These are phyloP conservation scores for Cantharis flavilabris DNA, from an alignment of 2,888 invertebrate species.

Conservation along the genomic window DNA sequence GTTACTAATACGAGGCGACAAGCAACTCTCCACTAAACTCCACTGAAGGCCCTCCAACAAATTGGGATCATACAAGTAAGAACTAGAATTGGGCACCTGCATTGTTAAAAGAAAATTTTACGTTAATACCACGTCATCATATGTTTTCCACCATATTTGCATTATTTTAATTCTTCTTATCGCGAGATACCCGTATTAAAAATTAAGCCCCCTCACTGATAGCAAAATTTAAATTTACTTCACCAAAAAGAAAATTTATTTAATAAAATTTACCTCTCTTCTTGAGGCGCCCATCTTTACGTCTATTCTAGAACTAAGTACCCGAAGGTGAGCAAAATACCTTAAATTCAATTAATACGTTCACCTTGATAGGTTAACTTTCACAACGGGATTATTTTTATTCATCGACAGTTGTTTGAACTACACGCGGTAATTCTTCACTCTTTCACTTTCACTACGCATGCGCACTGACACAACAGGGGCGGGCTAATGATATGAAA, in stretches of 20 bases:
- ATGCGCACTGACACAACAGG: background rate
- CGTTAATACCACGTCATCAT: background rate
- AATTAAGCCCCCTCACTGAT: background rate
- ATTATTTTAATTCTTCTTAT: background rate
- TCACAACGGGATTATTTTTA: constrained; percentile 8
- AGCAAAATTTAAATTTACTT: background rate
- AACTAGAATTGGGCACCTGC: constrained; percentile 9
- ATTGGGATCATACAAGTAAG: constrained; percentile 66
- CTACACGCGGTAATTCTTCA: background rate
- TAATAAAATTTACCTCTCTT: constrained; percentile 8
- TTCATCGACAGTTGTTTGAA: background rate
- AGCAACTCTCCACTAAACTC: constrained; percentile 63
- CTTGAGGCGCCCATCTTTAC: constrained; percentile 21
- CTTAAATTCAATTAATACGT: constrained; percentile 11
- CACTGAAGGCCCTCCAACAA: constrained; percentile 71
- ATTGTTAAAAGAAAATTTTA: background rate
- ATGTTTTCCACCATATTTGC: background rate
- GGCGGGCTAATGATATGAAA: too few relatives aligned
- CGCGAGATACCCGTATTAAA: background rate
- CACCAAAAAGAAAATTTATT: background rate
- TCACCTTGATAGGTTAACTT: constrained; percentile 24
- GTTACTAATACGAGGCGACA: constrained; percentile 73
- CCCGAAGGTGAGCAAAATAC: background rate
- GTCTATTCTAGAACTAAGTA: background rate
- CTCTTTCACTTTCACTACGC: background rate